A percentile compares a stretch with the other conserved stretches of the same genome.
These are phyloP conservation scores for Aradus depressus DNA, from an alignment of 2,888 invertebrate species.

Conservation along the genomic window DNA sequence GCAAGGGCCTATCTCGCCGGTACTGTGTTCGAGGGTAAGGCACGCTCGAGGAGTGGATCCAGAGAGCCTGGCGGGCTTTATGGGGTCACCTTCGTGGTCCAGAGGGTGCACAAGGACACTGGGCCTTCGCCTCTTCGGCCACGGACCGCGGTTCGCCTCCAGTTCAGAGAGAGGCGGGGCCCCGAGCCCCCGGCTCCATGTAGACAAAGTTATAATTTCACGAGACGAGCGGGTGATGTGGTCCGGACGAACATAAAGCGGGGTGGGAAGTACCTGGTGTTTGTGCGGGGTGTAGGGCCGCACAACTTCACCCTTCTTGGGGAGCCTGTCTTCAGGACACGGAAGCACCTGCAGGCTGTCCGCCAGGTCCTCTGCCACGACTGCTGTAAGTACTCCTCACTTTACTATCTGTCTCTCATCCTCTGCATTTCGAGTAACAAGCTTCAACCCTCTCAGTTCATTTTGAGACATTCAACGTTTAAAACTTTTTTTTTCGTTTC, in stretches of 20 bases:
- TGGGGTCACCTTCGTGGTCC: slow-evolving; percentile 54
- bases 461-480: no score
- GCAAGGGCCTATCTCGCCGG: slow-evolving; percentile 53
- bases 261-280: slow-evolving; percentile 48
- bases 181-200: slow-evolving; percentile 30
- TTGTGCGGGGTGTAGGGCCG: slow-evolving; percentile 46
- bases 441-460: no score
- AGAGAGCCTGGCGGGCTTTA: slow-evolving; percentile 46
- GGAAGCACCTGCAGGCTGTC: slow-evolving; percentile 33
- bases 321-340: slow-evolving; percentile 41
- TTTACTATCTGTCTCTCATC: no score
- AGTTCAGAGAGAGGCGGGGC: slow-evolving; percentile 41
- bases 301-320: slow-evolving; percentile 47
- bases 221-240: slow-evolving; percentile 34
- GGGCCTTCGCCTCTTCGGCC: slow-evolving; percentile 22
- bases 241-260: slow-evolving; percentile 46
- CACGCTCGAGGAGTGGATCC: slow-evolving; percentile 49
- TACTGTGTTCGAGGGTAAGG: slow-evolving; percentile 55
- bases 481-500: no score
- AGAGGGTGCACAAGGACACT: slow-evolving; percentile 50
- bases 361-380: slow-evolving; percentile 33
- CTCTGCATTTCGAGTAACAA: no score
- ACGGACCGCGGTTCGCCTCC: slow-evolving; percentile 39
- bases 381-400: slow-evolving; percentile 33
- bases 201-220: slow-evolving; percentile 31